Conservation (phyloP, 2,888 invertebrate genomes). For the Ectobius pallidus region DNA sequence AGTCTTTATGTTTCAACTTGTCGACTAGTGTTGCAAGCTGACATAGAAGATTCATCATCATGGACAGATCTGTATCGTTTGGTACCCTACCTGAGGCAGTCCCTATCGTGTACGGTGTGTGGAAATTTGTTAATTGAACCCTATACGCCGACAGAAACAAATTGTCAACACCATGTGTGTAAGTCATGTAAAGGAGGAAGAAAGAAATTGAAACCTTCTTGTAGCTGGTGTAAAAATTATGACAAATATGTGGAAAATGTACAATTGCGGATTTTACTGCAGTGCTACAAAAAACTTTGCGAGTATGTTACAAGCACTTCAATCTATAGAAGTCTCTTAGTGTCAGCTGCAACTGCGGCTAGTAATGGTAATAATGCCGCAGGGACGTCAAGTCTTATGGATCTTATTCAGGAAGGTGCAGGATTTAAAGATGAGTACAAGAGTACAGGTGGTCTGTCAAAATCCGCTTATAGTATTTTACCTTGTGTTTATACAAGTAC, state of each 20-base stretch:
- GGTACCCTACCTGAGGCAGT: slow-evolving; percentile 83
- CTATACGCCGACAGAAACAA: slow-evolving; percentile 75
- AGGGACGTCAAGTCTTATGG: slow-evolving; percentile 67
- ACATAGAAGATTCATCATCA: slow-evolving; percentile 68
- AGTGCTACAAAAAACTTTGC: slow-evolving; percentile 90
- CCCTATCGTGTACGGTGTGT: slow-evolving; percentile 89
- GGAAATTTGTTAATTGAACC: slow-evolving; percentile 82
- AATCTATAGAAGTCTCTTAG: slow-evolving; percentile 66
- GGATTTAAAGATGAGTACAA: slow-evolving; percentile 78
- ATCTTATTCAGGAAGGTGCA: slow-evolving; percentile 80
- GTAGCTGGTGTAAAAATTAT: slow-evolving; percentile 85
- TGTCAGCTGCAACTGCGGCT: slow-evolving; percentile 55
- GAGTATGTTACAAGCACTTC: slow-evolving; percentile 77
- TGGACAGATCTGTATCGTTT: slow-evolving; percentile 83
- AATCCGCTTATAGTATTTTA: slow-evolving; percentile 74
- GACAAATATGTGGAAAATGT: slow-evolving; percentile 82
- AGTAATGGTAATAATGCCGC: slow-evolving; percentile 50
- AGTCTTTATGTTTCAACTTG: slow-evolving; percentile 83
- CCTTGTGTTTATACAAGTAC: slow-evolving; percentile 73
- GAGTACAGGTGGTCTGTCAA: slow-evolving; percentile 73
- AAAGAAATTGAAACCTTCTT: slow-evolving; percentile 83
- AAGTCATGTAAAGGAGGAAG: slow-evolving; percentile 81
- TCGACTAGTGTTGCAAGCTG: slow-evolving; percentile 77
- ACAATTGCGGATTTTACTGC: slow-evolving; percentile 77
- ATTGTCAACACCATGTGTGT: slow-evolving; percentile 90